phyloP scores from a whole-genome alignment of 1,140 invertebrate species.

The Trachymyrmex septentrionalis region DNA sequence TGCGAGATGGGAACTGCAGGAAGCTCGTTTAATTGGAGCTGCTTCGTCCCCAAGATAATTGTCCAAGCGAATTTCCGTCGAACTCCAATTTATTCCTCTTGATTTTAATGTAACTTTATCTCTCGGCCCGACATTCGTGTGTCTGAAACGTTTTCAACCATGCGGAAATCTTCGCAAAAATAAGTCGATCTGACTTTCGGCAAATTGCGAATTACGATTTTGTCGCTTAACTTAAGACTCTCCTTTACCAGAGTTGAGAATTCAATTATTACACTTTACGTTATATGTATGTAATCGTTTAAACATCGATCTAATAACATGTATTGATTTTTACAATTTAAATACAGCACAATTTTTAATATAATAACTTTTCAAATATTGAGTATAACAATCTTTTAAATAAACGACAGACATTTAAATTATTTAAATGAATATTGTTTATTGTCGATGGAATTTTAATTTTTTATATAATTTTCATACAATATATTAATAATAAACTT shows the following conservation, averaged over 20 bases:
- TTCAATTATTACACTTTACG: constrained; percentile 1
- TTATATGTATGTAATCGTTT: not conserved
- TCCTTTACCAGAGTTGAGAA: not conserved
- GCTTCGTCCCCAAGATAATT: constrained; percentile 66
- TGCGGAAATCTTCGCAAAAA: constrained; percentile 49
- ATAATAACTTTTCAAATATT: not conserved
- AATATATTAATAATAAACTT: constrained; percentile 10
- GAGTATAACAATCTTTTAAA: not conserved
- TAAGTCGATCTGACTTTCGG: constrained; percentile 32
- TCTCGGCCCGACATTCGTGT: constrained; percentile 29
- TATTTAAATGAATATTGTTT: not conserved
- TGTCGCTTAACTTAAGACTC: constrained; percentile 17
- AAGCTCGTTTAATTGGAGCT: constrained; percentile 69
- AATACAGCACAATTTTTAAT: not conserved
- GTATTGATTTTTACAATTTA: constrained; percentile 2
- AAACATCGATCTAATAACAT: not conserved
- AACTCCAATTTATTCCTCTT: constrained; percentile 61
- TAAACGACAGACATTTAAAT: not conserved
- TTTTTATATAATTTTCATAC: not conserved
- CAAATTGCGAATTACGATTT: constrained; percentile 46
- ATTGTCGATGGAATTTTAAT: not conserved
- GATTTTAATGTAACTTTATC: constrained; percentile 66
- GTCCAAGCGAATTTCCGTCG: constrained; percentile 66
- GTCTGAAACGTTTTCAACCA: not conserved
- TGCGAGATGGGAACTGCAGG: constrained; percentile 43